Percentiles rank a stretch among this genome's conserved stretches.
Conservation (phyloP, 2,113 vertebrate species). For the Alethe castanea region DNA sequence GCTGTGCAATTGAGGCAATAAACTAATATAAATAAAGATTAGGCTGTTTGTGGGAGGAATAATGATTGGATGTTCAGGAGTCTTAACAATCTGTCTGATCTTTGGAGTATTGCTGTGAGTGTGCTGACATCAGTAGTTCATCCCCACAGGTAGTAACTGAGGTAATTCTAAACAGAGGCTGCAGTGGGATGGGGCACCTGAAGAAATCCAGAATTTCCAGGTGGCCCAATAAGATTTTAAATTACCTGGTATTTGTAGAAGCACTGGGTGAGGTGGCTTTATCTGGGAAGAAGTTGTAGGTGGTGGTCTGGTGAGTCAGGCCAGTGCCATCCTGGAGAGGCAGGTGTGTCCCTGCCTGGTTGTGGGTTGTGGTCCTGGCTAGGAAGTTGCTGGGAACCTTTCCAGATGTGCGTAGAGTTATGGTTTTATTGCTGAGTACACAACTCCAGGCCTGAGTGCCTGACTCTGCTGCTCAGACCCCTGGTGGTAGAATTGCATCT, state of each 20-base stretch:
- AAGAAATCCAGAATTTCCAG: not conserved
- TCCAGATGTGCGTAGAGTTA: not conserved
- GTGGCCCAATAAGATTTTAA: not conserved
- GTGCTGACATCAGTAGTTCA: not conserved
- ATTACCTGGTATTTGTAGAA: not conserved
- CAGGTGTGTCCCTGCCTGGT: not conserved
- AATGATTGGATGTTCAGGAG: not conserved
- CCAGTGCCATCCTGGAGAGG: not conserved
- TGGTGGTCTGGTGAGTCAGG: slow-evolving; percentile 27
- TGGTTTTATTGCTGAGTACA: not conserved
- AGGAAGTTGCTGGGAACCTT: not conserved
- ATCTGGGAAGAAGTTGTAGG: not conserved
- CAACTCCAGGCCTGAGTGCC: not conserved
- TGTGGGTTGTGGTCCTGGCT: not conserved
- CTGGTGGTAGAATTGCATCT: not conserved
- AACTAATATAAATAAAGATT: not conserved
- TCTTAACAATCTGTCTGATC: not conserved
- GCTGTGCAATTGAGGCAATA: slow-evolving; percentile 3
- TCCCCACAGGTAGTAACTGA: not conserved
- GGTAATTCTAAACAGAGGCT: not conserved
- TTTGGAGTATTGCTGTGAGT: not conserved
- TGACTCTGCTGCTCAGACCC: not conserved
- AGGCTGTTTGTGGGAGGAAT: not conserved
- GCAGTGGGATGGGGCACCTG: not conserved
- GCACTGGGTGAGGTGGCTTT: not conserved